Conservation (phyloP, 2,888 invertebrate genomes). For the Meteorus cinctellus region DNA sequence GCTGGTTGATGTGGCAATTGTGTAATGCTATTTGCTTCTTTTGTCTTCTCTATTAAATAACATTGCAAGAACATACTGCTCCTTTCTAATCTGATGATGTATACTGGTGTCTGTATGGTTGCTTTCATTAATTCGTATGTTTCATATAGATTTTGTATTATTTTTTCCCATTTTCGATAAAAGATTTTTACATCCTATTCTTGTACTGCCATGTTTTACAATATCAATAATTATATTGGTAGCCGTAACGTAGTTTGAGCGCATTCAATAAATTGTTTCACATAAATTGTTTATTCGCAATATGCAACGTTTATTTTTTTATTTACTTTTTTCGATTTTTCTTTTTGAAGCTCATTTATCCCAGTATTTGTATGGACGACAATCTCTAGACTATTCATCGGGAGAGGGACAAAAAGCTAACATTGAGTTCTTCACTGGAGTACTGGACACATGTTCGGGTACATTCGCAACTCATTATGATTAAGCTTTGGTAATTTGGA, state of each 20-base stretch:
- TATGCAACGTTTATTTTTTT: slow-evolving; percentile 54
- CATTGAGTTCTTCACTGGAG: slow-evolving; percentile 67
- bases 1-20: slow-evolving; percentile 59
- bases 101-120: neutral
- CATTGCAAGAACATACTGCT: neutral
- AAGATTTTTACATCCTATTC: slow-evolving; percentile 48
- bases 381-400: slow-evolving; percentile 65
- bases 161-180: slow-evolving; percentile 45
- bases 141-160: slow-evolving; percentile 9
- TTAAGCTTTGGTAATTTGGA: slow-evolving; percentile 58
- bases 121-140: neutral
- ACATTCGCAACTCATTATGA: slow-evolving; percentile 57
- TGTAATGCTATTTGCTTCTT: slow-evolving; percentile 59
- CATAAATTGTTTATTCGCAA: slow-evolving; percentile 56
- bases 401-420: slow-evolving; percentile 69
- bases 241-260: slow-evolving; percentile 59
- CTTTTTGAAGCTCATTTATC: slow-evolving; percentile 50
- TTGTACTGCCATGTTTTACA: slow-evolving; percentile 49
- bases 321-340: slow-evolving; percentile 27
- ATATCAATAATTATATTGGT: slow-evolving; percentile 49
- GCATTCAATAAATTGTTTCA: slow-evolving; percentile 61
- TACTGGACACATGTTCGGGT: slow-evolving; percentile 58
- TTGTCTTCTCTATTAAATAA: slow-evolving; percentile 14
- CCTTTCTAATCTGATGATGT: neutral
- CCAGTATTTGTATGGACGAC: slow-evolving; percentile 69